Evolutionary conservation across 2,888 invertebrate species (phyloP).

Genomic region (Thecocarcelia acutangulata): DNA sequence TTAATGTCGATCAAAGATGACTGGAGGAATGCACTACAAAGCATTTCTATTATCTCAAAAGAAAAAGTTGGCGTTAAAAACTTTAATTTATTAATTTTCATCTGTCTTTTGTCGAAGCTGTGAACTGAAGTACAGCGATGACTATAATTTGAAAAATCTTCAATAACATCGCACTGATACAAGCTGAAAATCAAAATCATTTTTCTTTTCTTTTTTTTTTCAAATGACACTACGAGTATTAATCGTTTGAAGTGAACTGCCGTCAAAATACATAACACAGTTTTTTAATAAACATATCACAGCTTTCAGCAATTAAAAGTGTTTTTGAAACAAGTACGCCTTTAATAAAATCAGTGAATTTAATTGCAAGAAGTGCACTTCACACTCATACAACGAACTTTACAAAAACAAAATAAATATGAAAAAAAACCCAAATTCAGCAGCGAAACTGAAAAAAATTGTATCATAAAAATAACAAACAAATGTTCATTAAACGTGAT

Average conservation of each 20-base stretch:
- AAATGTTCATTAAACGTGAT: slow-evolving; percentile 67
- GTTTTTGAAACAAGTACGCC: slow-evolving; percentile 49
- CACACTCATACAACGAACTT: slow-evolving; percentile 17
- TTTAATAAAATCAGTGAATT: slow-evolving; percentile 61
- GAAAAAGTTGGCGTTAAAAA: too few relatives aligned
- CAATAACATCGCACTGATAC: too few relatives aligned
- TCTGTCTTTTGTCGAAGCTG: too few relatives aligned
- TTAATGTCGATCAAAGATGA: slow-evolving; percentile 30
- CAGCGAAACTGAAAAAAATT: slow-evolving; percentile 1
- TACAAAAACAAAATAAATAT: slow-evolving; percentile 1
- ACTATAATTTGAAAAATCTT: too few relatives aligned
- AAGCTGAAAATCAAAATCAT: too few relatives aligned
- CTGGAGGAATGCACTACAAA: slow-evolving; percentile 10
- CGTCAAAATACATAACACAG: neutral
- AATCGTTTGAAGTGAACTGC: neutral
- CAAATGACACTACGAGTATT: too few relatives aligned
- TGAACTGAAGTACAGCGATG: too few relatives aligned
- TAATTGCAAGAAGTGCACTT: slow-evolving; percentile 58
- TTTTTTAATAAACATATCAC: slow-evolving; percentile 14
- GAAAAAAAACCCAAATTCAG: too few relatives aligned
- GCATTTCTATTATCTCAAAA: neutral
- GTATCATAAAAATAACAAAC: slow-evolving; percentile 65
- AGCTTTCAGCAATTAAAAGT: slow-evolving; percentile 18
- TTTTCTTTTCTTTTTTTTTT: too few relatives aligned
- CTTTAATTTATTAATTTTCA: neutral